Evolutionary conservation across 2,113 vertebrate species (phyloP), one percentile per base, ranked within the genome.

Genomic region (Limnothrissa miodon): DNA sequence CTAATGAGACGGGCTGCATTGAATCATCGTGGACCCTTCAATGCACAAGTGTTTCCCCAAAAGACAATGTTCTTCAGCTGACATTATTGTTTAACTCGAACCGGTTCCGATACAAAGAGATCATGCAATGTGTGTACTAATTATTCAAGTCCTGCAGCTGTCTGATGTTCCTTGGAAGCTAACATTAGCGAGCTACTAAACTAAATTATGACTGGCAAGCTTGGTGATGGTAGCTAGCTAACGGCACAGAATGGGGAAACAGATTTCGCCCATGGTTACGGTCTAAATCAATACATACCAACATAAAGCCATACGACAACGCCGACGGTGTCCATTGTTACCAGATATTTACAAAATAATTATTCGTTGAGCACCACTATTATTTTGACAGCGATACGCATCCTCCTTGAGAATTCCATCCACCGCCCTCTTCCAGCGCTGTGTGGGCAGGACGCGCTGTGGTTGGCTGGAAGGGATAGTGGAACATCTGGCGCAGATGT

Each of bases 401-500:
- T 93, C 93, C 90, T 91, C 89, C 86, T 82, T 56, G 70, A 36
- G 89, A 87, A 90, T 90, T 92, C 91, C 91, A 90, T 82, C 88
- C 91, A 87, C 90, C 89, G 78, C 91, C 92, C 88, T 89, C 87
- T 88, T 84, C 82, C 88, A 84, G 80, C 86, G n/a, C 88, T 80
- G 85, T 85, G 85, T 87, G 87, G 56, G 84, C 91, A 87, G 86
- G 53, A 9, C 42, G 78, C 7, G 81, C 82, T 79, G 88, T 89
- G 87, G 93, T 92, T 94, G 93, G 93, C 86, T 87, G 44, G 80
- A 42, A 56, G 51, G 33, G 13, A 29, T 29, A 39, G 53, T 66
- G 70, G 45, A 86, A 94, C 93, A 94, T 94, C 93, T 95, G 93
- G 92, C 90, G 70, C 82, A 91, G 86, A 87, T 84, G 85, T 39